phyloP scores from a whole-genome alignment of 2,113 vertebrate genomes.

The Alexandromys fortis region DNA sequence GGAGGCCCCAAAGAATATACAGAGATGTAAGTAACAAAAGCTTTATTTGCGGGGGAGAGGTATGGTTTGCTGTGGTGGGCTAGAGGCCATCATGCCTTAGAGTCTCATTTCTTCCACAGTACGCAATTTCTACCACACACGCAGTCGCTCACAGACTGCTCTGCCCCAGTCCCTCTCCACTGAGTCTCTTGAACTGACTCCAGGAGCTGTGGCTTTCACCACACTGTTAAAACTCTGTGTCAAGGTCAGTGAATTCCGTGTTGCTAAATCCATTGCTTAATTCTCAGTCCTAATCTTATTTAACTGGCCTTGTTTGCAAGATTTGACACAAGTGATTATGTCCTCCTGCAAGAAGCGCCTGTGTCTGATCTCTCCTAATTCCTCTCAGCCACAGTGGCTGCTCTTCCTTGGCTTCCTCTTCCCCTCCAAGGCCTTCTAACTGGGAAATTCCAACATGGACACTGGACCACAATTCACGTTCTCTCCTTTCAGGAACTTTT shows the following conservation, averaged over 20 bases:
- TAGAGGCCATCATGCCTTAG: not conserved
- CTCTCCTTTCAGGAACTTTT: not conserved
- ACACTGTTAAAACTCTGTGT: not conserved
- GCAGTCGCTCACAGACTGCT: not conserved
- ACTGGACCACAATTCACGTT: not conserved
- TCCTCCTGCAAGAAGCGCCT: not conserved
- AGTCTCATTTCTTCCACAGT: not conserved
- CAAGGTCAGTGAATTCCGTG: slow-evolving; percentile 11
- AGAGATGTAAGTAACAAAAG: not conserved
- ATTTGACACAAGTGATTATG: not conserved
- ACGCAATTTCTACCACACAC: not conserved
- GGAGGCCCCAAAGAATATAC: not conserved
- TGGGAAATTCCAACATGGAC: not conserved
- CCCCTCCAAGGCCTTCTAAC: not conserved
- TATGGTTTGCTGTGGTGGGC: not conserved
- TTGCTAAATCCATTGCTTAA: slow-evolving; percentile 49
- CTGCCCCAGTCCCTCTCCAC: not conserved
- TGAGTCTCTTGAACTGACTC: not conserved
- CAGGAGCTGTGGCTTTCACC: not conserved
- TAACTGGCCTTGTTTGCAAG: not conserved
- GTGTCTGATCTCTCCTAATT: not conserved
- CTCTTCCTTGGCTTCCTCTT: not conserved
- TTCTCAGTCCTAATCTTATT: slow-evolving; percentile 44
- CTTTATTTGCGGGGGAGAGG: not conserved
- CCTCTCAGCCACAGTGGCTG: not conserved